These are phyloP conservation scores for Lordiphosa clarofinis DNA, from an alignment of 1,140 invertebrate genomes.

Conservation along the genomic window DNA sequence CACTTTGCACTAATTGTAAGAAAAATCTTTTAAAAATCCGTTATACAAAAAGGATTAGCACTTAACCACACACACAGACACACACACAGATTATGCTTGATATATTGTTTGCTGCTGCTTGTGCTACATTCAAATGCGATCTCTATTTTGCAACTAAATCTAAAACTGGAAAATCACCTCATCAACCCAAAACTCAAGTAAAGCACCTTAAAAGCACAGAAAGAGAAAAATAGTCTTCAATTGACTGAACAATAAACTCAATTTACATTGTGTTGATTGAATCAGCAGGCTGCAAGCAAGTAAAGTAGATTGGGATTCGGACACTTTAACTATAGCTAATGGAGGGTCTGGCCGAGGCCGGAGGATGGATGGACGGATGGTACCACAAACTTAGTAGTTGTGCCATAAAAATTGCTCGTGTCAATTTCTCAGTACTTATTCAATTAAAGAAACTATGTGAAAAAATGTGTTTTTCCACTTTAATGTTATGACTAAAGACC, in stretches of 20 bases:
- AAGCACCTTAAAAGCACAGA: slow-evolving; percentile 31
- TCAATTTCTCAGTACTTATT: slow-evolving; percentile 51
- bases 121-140: neutral
- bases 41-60: slow-evolving; percentile 6
- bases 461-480: too few species aligned
- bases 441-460: slow-evolving; percentile 26
- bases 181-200: slow-evolving; percentile 8
- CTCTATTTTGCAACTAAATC: slow-evolving; percentile 36
- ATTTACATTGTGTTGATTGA: slow-evolving; percentile 69
- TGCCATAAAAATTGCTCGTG: slow-evolving; percentile 5
- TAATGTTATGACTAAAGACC: too few species aligned
- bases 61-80: neutral
- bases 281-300: slow-evolving; percentile 48
- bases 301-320: slow-evolving; percentile 57
- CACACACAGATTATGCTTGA: neutral
- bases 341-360: slow-evolving; percentile 6
- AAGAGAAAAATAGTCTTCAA: slow-evolving; percentile 31
- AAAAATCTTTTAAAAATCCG: slow-evolving; percentile 3
- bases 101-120: neutral
- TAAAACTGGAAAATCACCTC: slow-evolving; percentile 11
- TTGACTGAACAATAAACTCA: slow-evolving; percentile 62
- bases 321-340: slow-evolving; percentile 65
- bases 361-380: too few species aligned
- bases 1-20: slow-evolving; percentile 14
- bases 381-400: slow-evolving; percentile 4